Evolutionary conservation across 2,888 invertebrate species (phyloP), one percentile per base, ranked within the genome.

Genomic region (Meganola albula): DNA sequence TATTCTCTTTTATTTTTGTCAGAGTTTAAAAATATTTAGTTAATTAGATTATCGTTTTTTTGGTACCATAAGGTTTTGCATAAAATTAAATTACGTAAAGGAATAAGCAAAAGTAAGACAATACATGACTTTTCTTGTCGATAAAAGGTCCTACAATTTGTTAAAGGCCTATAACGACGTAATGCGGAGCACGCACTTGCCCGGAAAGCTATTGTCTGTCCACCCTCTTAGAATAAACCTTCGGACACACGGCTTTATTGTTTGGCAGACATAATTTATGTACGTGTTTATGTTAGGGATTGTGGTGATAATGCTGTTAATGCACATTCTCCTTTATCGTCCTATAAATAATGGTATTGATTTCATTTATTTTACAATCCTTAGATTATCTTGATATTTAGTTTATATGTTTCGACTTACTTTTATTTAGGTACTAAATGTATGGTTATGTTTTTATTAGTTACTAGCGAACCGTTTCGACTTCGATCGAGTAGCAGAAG

Each of bases 171-270:
- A 37, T 55, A 48, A 48, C 49, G 30, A 39, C 40, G 53, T 57
- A 52, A 57, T 51, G 46, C 40, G 36, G 46, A 44, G 44, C 47
- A 50, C 48, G 53, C 52, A 58, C 48, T 54, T 53, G 50, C 47
- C 51, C 65, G 61, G 55, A 63, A 63, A 57, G 44, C 60, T 52
- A 53, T 63, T 63, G 57, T 61, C 47, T 55, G 51, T 36, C 42
- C 44, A 40, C 48, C 50, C 49, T 43, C 52, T 50, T 45, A 50
- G 40, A 52, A 48, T 52, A 50, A 56, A 47, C 44, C 51, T 44
- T 37, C 44, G 45, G 53, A 53, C 55, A 54, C 45, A 50, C 44
- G 25, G 47, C 37, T 48, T 53, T 51, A 52, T 48, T 53, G 53
- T 56, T 59, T 44, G 40, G 26, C 10, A 38, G 47, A 49, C 44